Base-by-base conservation (phyloP, 2,797 vertebrate species). In the Hydrocynus forskahlii region DNA sequence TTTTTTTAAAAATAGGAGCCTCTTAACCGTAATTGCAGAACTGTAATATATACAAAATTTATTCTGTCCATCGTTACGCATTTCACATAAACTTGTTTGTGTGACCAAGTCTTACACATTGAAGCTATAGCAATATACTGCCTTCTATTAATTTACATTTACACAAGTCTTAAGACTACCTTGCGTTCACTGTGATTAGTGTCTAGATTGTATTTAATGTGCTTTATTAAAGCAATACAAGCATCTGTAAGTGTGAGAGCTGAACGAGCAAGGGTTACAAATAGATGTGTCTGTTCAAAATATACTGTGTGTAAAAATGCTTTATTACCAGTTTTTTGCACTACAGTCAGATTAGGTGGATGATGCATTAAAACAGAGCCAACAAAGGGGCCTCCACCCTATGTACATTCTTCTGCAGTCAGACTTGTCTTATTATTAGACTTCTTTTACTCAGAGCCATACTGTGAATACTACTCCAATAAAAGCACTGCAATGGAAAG, bases 171-270 rank as follows among this genome's bases (percentile, higher is more conserved):
- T 78, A 78, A 78, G 66, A 60, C 48, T 57, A 40, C 25, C 29
- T 70, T 70, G 4, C 81, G 50, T 77, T 82, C 78, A 79, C 78
- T 83, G 79, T 81, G 74, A 72, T 63, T 75, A 73, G 59, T 81
- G 62, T 73, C 17, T 70, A 50, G 50, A 25, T 71, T 80, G 77
- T 70, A 60, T 40, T 80, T 81, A 45, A 78, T 63, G 59, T 71
- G 75, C 29, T 75, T 78, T 73, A 75, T 84, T 66, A 64, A 75
- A 81, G 75, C 63, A 69, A 81, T n/a, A 81, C 64, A 45, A 52
- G 55, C 63, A 78, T 81, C 72, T 70, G 73, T 81, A 78, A 70
- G 68, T 74, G 16, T 64, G 60, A 82, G 60, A 25, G 78, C 60
- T 67, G 48, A 81, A 75, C 67, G 23, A 76, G 48, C 72, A 81